These are phyloP conservation scores for Hyaena hyaena DNA, from an alignment of 2,113 vertebrate genomes.

Conservation along the genomic window DNA sequence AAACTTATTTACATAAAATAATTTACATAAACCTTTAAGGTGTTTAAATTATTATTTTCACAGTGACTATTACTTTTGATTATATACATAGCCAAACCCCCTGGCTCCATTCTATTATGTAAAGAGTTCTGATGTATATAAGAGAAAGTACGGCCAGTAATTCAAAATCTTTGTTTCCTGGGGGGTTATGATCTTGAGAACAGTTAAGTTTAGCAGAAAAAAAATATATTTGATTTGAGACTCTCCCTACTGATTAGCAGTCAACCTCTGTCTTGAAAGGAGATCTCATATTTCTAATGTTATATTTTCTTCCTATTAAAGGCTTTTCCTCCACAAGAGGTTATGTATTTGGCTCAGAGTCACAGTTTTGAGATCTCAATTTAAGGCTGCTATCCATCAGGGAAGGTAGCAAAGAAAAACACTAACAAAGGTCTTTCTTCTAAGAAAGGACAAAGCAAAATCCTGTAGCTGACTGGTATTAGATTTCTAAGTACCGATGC, in stretches of 20 bases:
- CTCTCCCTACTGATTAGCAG: neutral
- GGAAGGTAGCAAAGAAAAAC: neutral
- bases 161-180: constrained; percentile 26
- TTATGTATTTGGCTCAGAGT: neutral
- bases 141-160: neutral
- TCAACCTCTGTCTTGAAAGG: constrained; percentile 3
- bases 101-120: neutral
- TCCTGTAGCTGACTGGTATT: neutral
- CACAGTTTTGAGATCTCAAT: neutral
- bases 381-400: neutral
- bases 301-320: constrained; percentile 10
- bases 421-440: neutral
- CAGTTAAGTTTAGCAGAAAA: neutral
- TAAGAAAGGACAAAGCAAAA: neutral
- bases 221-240: constrained; percentile 1
- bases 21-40: neutral
- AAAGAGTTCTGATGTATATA: neutral
- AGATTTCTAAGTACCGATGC: neutral
- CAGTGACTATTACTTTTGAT: neutral
- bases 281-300: neutral
- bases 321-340: neutral
- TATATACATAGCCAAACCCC: constrained; percentile 48
- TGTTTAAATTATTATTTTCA: constrained; percentile 33
- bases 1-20: constrained; percentile 1
- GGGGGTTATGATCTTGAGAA: constrained; percentile 6